These are phyloP conservation scores for Drosophila burlai DNA, from an alignment of 1,140 invertebrate genomes.

Conservation along the genomic window DNA sequence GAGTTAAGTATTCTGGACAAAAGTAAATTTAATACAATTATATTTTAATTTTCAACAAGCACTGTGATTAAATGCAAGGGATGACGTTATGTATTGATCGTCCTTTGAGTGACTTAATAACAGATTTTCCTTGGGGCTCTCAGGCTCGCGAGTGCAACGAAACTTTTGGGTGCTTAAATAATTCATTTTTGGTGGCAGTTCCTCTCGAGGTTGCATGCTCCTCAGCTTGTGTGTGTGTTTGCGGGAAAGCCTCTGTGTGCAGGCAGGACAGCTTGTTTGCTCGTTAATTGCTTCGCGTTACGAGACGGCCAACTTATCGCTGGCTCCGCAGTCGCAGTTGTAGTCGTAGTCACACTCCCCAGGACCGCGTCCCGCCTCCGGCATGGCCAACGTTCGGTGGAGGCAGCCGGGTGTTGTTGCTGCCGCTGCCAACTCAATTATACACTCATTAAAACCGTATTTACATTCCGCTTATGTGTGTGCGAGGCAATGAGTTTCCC, in stretches of 20 bases:
- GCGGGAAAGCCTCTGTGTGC: background rate
- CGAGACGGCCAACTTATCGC: slow-evolving; percentile 47
- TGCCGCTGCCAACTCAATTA: slow-evolving; percentile 58
- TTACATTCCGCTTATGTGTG: slow-evolving; percentile 41
- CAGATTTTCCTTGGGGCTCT: slow-evolving; percentile 2
- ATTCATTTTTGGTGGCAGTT: slow-evolving; percentile 43
- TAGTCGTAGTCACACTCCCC: slow-evolving; percentile 6
- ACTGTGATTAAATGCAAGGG: background rate
- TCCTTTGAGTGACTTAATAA: slow-evolving; percentile 6
- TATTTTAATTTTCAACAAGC: too few relatives aligned
- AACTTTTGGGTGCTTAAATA: slow-evolving; percentile 41
- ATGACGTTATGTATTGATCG: slow-evolving; percentile 5
- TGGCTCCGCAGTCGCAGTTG: slow-evolving; percentile 10
- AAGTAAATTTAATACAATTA: too few relatives aligned
- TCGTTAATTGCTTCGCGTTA: slow-evolving; percentile 56
- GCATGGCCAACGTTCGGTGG: slow-evolving; percentile 2
- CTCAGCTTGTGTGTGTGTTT: background rate
- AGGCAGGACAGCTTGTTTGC: slow-evolving; percentile 48
- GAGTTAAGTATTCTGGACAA: too few relatives aligned
- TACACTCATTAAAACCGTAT: slow-evolving; percentile 63
- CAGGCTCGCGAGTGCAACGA: slow-evolving; percentile 14
- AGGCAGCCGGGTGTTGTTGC: slow-evolving; percentile 18
- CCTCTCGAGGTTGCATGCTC: slow-evolving; percentile 37
- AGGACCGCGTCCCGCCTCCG: slow-evolving; percentile 4
- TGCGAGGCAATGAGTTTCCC: slow-evolving; percentile 17